These are phyloP conservation scores for Prosopocoilus inquinatus DNA, from an alignment of 2,888 invertebrate species.

Conservation along the genomic window DNA sequence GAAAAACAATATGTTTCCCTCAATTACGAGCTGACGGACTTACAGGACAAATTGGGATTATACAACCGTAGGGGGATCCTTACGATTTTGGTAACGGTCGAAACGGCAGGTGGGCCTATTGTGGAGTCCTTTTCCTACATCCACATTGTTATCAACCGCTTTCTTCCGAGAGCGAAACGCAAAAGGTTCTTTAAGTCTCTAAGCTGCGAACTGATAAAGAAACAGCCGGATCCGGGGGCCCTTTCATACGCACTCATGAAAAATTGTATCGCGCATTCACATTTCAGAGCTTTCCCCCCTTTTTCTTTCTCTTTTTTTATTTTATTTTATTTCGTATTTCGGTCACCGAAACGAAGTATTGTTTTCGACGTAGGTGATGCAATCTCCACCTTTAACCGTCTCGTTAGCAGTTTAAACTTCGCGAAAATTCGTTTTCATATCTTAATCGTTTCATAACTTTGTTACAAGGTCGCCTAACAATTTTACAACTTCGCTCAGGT, in stretches of 20 bases:
- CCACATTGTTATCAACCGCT: constrained; percentile 9
- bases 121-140: constrained; percentile 10
- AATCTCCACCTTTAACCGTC: no score
- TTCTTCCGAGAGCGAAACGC: constrained; percentile 2
- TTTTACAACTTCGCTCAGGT: no score
- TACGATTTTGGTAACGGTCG: constrained; percentile 7
- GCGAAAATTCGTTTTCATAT: no score
- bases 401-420: no score
- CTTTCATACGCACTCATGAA: constrained; percentile 8
- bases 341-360: no score
- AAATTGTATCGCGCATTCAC: constrained; percentile 5
- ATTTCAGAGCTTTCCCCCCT: constrained; percentile 7
- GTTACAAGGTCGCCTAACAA: no score
- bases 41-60: not conserved
- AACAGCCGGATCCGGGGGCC: not conserved
- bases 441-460: no score
- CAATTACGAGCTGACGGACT: not conserved
- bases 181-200: constrained; percentile 11
- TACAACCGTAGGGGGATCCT: constrained; percentile 11
- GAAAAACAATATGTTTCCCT: not conserved
- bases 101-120: constrained; percentile 20
- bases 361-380: no score
- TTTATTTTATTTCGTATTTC: not conserved
- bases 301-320: not conserved
- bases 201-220: constrained; percentile 11